A percentile compares a stretch with the other conserved stretches of the same genome.
phyloP scores from a whole-genome alignment of 2,113 vertebrate species.

The Polyodon spathula region DNA sequence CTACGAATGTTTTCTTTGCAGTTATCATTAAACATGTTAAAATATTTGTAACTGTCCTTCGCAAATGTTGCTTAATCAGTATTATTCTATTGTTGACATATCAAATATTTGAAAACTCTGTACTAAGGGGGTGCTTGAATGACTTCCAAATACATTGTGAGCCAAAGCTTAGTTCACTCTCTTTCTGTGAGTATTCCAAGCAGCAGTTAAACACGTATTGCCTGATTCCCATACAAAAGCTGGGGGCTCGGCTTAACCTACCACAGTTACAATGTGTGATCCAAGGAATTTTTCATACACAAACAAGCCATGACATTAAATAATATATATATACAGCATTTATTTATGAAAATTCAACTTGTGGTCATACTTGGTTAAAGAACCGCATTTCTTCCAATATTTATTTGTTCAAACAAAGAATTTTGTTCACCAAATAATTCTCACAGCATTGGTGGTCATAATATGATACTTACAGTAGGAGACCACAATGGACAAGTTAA shows the following conservation, averaged over 20 bases:
- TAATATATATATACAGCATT: not conserved
- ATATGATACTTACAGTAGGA: too few relatives aligned
- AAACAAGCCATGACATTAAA: conserved; percentile 34
- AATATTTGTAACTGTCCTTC: conserved; percentile 19
- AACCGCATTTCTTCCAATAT: conserved; percentile 31
- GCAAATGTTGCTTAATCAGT: not conserved
- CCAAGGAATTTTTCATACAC: conserved; percentile 50
- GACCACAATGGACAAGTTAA: too few relatives aligned
- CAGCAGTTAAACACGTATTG: conserved; percentile 16
- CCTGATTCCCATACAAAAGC: conserved; percentile 5
- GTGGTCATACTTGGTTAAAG: conserved; percentile 38
- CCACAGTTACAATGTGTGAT: conserved; percentile 22
- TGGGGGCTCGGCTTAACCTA: conserved; percentile 24
- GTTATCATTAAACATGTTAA: conserved; percentile 23
- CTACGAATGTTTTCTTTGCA: conserved; percentile 30
- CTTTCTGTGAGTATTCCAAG: conserved; percentile 1
- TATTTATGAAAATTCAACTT: conserved; percentile 41
- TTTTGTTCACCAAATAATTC: too few relatives aligned
- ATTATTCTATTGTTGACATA: not conserved
- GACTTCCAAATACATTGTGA: not conserved
- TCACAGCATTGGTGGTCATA: too few relatives aligned
- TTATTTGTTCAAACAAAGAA: too few relatives aligned
- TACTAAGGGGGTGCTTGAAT: not conserved
- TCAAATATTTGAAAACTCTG: conserved; percentile 1
- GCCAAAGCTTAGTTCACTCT: conserved; percentile 6